These are phyloP conservation scores for Zhuqinia jingwanae DNA, from an alignment of 2,888 invertebrate species.

Conservation along the genomic window DNA sequence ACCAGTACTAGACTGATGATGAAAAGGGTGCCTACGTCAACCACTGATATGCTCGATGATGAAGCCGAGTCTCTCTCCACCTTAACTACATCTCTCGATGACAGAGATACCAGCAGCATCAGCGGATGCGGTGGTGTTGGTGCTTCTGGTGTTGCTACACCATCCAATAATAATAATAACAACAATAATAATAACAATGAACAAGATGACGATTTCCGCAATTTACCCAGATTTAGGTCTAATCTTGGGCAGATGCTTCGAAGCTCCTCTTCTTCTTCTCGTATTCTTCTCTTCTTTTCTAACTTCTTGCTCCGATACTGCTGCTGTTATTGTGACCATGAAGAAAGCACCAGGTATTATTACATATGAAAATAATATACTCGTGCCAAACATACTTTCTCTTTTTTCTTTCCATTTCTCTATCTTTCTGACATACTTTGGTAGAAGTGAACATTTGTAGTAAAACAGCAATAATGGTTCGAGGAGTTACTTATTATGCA, in stretches of 20 bases:
- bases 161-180: background rate
- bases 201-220: conserved; percentile 54
- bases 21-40: conserved; percentile 37
- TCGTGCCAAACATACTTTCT: conserved; percentile 33
- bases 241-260: conserved; percentile 58
- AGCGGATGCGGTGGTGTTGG: conserved; percentile 3
- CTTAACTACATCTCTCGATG: conserved; percentile 38
- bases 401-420: background rate
- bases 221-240: conserved; percentile 49
- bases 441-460: too few species aligned
- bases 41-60: conserved; percentile 15
- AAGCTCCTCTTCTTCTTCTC: conserved; percentile 42
- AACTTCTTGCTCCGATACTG: conserved; percentile 52
- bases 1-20: conserved; percentile 2
- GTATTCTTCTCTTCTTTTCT: conserved; percentile 41
- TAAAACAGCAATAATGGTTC: background rate
- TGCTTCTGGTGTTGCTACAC: conserved; percentile 22
- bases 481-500: conserved; percentile 17
- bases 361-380: conserved; percentile 21
- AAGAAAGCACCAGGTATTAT: conserved; percentile 61
- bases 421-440: background rate
- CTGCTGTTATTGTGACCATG: conserved; percentile 44
- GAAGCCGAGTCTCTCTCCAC: conserved; percentile 35
- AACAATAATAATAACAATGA: conserved; percentile 49
- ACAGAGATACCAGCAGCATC: conserved; percentile 34